Conservation (phyloP, 2,797 vertebrate species). For the Garrulus glandarius region DNA sequence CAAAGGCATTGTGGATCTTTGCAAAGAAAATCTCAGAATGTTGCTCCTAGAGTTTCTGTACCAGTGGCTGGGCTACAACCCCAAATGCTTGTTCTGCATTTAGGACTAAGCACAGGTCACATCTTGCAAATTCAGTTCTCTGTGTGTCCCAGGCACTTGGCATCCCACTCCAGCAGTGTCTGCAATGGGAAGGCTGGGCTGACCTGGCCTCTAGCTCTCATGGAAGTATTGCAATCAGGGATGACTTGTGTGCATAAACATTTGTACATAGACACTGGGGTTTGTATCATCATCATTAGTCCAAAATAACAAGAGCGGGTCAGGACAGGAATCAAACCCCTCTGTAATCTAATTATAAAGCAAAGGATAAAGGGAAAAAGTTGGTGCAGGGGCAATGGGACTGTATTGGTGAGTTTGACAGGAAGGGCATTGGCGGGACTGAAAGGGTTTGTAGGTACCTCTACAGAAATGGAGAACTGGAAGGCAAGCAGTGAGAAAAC, state of each 20-base stretch:
- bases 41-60: background rate
- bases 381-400: background rate
- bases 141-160: background rate
- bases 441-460: background rate
- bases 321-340: background rate
- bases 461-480: background rate
- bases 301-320: background rate
- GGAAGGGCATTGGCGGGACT: background rate
- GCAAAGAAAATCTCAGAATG: background rate
- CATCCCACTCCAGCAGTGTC: background rate
- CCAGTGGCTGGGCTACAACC: background rate
- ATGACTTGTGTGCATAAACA: background rate
- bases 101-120: background rate
- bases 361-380: background rate
- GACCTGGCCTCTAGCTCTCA: background rate
- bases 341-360: background rate
- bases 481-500: background rate
- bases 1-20: background rate
- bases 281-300: background rate
- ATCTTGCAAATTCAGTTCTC: background rate
- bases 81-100: fast-evolving
- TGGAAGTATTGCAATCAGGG: background rate
- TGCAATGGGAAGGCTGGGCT: background rate
- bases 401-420: background rate
- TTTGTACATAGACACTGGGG: fast-evolving